phyloP scores from a whole-genome alignment of 2,888 invertebrate species.

The Nomada lathburiana region DNA sequence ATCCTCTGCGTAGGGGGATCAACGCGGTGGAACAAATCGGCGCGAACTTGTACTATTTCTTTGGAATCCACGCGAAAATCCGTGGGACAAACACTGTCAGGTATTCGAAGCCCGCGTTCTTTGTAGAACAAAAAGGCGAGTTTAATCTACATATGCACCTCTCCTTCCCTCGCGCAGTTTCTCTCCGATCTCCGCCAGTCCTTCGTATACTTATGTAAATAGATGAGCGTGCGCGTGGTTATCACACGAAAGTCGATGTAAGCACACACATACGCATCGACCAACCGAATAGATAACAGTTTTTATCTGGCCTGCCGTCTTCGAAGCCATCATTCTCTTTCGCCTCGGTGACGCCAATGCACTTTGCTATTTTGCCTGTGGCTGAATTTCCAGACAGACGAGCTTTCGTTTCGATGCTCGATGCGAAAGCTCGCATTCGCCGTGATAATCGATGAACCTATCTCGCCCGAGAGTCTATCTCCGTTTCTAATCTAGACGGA shows the following conservation, averaged over 20 bases:
- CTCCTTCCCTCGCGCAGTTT: constrained; percentile 24
- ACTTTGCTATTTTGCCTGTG: constrained; percentile 42
- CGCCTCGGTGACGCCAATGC: constrained; percentile 38
- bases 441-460: not conserved
- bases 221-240: constrained; percentile 60
- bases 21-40: too few relatives aligned
- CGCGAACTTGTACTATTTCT: not conserved
- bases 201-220: constrained; percentile 63
- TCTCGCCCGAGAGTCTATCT: not conserved
- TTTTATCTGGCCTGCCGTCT: constrained; percentile 61
- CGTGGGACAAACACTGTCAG: not conserved
- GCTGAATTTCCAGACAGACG: constrained; percentile 26
- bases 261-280: constrained; percentile 56
- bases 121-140: constrained; percentile 1
- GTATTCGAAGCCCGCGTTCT: not conserved
- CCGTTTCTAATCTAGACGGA: not conserved
- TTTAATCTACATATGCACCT: constrained; percentile 9
- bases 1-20: not conserved
- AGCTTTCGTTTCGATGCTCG: not conserved
- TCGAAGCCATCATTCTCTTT: constrained; percentile 45
- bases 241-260: constrained; percentile 66
- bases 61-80: not conserved
- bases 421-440: not conserved
- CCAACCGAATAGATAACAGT: constrained; percentile 61
- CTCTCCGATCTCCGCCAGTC: constrained; percentile 13